Percentiles rank a stretch among this genome's conserved stretches.
These are phyloP conservation scores for Lepidotrigona ventralis DNA, from an alignment of 1,140 invertebrate genomes.

Conservation along the genomic window DNA sequence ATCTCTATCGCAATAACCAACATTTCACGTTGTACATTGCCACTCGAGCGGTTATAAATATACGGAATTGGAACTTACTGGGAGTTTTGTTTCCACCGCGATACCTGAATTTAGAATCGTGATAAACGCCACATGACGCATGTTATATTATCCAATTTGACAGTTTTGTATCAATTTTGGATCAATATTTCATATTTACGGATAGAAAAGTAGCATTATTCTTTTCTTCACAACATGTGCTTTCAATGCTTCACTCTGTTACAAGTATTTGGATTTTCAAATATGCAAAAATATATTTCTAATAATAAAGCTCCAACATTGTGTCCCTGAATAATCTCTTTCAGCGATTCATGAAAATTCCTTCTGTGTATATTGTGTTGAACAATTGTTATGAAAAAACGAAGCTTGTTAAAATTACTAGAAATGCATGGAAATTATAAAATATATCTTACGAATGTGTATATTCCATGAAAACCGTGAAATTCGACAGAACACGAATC, in stretches of 20 bases:
- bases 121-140: background rate
- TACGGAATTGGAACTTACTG: background rate
- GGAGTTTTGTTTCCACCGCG: background rate
- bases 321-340: background rate
- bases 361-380: too few relatives aligned
- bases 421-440: too few relatives aligned
- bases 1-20: background rate
- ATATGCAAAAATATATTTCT: too few relatives aligned
- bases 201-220: too few relatives aligned
- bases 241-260: background rate
- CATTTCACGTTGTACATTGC: background rate
- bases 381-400: too few relatives aligned
- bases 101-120: slow-evolving; percentile 1
- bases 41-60: slow-evolving; percentile 12
- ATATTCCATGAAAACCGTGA: too few relatives aligned
- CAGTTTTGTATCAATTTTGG: background rate
- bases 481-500: too few relatives aligned
- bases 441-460: too few relatives aligned
- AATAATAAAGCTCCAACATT: background rate
- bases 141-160: slow-evolving; percentile 22
- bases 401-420: too few relatives aligned
- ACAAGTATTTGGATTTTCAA: background rate
- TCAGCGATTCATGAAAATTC: background rate
- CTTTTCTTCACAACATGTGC: background rate
- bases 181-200: slow-evolving; percentile 20